These are phyloP conservation scores for Chelonoidis abingdonii DNA, from an alignment of 2,113 vertebrate genomes.

Conservation along the genomic window DNA sequence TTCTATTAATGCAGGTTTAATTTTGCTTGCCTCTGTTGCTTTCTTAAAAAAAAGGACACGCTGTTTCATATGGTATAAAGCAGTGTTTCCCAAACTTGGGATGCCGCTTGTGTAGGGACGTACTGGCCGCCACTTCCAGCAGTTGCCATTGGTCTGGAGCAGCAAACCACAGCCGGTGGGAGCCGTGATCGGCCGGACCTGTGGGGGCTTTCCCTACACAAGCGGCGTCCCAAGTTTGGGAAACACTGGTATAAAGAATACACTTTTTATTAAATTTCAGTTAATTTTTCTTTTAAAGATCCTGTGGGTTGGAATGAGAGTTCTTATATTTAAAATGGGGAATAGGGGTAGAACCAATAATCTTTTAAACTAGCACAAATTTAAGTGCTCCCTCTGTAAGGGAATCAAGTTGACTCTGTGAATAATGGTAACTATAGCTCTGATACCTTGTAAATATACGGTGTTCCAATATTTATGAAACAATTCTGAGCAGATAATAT, in stretches of 20 bases:
- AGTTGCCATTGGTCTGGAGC: no score
- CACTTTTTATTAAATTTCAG: neutral
- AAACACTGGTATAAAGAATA: neutral
- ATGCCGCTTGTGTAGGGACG: no score
- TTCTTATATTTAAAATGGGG: neutral
- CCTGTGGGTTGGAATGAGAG: fast-evolving
- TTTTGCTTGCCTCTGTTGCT: neutral
- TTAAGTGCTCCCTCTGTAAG: neutral
- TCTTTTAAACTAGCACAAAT: neutral
- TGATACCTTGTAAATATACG: neutral
- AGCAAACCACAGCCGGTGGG: no score
- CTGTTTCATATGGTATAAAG: neutral
- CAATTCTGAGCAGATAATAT: neutral
- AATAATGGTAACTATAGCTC: neutral
- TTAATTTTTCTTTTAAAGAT: neutral
- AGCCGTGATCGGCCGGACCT: no score
- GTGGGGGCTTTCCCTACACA: no score
- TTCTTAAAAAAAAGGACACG: neutral
- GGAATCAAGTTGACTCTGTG: neutral
- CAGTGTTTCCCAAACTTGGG: no score
- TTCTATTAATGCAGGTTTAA: neutral
- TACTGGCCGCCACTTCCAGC: no score
- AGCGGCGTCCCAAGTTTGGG: no score
- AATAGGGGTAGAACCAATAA: neutral
- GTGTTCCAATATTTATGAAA: neutral